Evolutionary conservation across 1,140 invertebrate genomes (phyloP), one percentile per base, ranked within the genome.

Genomic region (Trichogramma pretiosum): DNA sequence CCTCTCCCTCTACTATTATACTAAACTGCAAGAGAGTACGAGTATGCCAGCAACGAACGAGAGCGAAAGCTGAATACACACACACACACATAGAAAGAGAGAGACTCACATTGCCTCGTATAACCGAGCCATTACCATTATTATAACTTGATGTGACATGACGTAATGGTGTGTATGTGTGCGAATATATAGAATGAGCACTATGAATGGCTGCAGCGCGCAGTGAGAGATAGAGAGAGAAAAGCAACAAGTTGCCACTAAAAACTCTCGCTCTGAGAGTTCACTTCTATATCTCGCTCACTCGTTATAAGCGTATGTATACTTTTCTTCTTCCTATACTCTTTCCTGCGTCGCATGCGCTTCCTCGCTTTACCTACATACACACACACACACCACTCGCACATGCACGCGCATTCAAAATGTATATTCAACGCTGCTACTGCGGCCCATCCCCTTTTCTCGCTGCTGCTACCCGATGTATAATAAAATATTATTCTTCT

Each of bases 241-340:
- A 35, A 34, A 28, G 63, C 63, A 67, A 67, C 63, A 65, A 67
- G 64, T 72, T 71, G 68, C 70, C 64, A 71, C 68, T 72, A 72
- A 72, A 72, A 72, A 71, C 68, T 70, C n/a, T n/a, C n/a, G n/a
- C n/a, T n/a, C n/a, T n/a, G 68, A 62, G 68, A 72, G 68, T 69
- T 71, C 68, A 71, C 67, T 62, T 71, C 68, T 70, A 68, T 71
- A 71, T 71, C 67, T 72, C 69, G 61, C 70, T 70, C 69, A 70
- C 70, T 67, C 68, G 68, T 72, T n/a, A n/a, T n/a, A n/a, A n/a
- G n/a, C n/a, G n/a, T n/a, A n/a, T n/a, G n/a, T n/a, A n/a, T n/a
- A n/a, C n/a, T n/a, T n/a, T n/a, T n/a, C n/a, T n/a, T n/a, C n/a
- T n/a, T n/a, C n/a, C n/a, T n/a, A n/a, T n/a, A n/a, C n/a, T n/a